A percentile compares a stretch with the other conserved stretches of the same genome.
phyloP scores from a whole-genome alignment of 1,140 invertebrate species.

The Ctenoplectra terminalis region DNA sequence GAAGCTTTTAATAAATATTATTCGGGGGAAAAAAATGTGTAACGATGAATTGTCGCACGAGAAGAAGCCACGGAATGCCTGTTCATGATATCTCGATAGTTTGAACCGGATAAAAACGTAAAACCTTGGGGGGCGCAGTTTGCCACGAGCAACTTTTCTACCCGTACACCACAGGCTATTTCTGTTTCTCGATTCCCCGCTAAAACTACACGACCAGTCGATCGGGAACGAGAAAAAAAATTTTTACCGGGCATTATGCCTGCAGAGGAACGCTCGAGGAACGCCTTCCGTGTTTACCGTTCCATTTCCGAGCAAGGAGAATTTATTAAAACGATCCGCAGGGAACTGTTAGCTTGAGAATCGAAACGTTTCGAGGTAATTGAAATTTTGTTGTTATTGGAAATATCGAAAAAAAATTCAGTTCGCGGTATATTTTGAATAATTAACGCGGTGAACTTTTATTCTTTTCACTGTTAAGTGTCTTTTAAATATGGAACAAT shows the following conservation, averaged over 20 bases:
- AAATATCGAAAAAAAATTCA: too few species aligned
- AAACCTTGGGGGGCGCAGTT: constrained; percentile 13
- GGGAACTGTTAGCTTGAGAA: neutral
- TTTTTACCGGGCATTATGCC: constrained; percentile 14
- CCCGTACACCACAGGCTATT: constrained; percentile 13
- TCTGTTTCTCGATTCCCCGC: constrained; percentile 21
- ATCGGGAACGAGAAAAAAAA: neutral
- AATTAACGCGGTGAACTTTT: neutral
- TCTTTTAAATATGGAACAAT: too few species aligned
- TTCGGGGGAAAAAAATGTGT: too few species aligned
- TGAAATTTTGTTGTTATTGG: too few species aligned
- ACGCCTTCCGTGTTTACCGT: constrained; percentile 15
- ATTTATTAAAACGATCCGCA: neutral
- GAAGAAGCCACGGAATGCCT: neutral
- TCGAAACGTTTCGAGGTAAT: neutral
- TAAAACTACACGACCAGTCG: neutral
- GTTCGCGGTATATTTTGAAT: too few species aligned
- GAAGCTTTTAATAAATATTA: too few species aligned
- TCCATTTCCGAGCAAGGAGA: neutral
- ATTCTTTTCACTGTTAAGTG: neutral
- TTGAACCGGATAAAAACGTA: constrained; percentile 14
- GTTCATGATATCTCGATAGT: constrained; percentile 3
- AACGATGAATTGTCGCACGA: too few species aligned
- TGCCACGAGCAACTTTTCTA: constrained; percentile 12
- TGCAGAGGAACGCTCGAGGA: neutral